A percentile compares a stretch with the other conserved stretches of the same genome.
Evolutionary conservation across 35 echinoderm and acorn worm genomes (phyloP).

Genomic region (Apostichopus californicus): DNA sequence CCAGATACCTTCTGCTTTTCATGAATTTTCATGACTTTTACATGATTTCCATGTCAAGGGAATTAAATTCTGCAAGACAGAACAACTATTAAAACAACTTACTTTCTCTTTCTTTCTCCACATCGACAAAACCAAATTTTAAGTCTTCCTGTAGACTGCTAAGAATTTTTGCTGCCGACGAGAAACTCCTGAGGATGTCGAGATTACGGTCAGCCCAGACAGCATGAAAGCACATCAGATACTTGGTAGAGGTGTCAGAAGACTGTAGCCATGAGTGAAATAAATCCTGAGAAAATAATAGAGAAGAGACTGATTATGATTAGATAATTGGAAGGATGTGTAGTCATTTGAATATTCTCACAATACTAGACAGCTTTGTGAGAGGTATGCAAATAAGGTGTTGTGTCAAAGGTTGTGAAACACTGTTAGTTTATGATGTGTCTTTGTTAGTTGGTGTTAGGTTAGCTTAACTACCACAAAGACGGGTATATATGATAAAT

Average conservation of each 20-base stretch:
- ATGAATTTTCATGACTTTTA: too few species aligned
- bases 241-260: neutral
- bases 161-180: neutral
- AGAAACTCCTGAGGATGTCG: neutral
- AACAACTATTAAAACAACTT: neutral
- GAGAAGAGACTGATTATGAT: neutral
- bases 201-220: conserved; percentile 28
- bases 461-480: too few species aligned
- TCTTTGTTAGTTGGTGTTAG: too few species aligned
- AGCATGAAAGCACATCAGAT: conserved; percentile 29
- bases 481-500: too few species aligned
- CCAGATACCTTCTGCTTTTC: too few species aligned
- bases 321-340: neutral
- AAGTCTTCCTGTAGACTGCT: neutral
- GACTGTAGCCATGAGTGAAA: conserved; percentile 20
- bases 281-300: neutral
- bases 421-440: too few species aligned
- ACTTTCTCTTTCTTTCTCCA: conserved; percentile 33
- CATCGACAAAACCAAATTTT: conserved; percentile 19
- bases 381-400: too few species aligned
- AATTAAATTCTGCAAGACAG: neutral
- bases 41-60: neutral
- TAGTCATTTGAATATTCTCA: too few species aligned
- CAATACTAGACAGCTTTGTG: too few species aligned
- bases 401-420: too few species aligned